Conservation (phyloP, 2,797 vertebrate species). For the Arrhamphus sclerolepis region DNA sequence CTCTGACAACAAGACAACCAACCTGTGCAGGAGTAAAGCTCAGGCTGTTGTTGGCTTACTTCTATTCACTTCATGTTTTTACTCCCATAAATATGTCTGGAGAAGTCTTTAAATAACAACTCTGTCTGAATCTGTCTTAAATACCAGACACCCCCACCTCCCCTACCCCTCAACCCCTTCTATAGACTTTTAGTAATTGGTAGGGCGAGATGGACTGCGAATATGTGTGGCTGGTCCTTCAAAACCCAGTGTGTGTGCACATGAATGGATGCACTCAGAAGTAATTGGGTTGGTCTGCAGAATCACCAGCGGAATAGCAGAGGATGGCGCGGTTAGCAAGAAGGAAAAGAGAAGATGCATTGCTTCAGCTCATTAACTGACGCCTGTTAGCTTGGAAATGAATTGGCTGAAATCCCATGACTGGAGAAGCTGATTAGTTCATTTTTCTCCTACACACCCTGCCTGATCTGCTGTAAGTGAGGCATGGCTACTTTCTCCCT, state of each 20-base stretch:
- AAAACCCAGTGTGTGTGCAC: conserved; percentile 35
- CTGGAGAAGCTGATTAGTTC: conserved; percentile 78
- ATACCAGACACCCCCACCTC: conserved; percentile 21
- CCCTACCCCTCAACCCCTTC: no score
- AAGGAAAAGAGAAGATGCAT: conserved; percentile 66
- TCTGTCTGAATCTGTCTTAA: conserved; percentile 23
- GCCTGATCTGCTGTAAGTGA: conserved; percentile 69
- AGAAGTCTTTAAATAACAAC: conserved; percentile 16
- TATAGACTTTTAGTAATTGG: conserved; percentile 33
- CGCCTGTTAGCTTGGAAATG: conserved; percentile 81
- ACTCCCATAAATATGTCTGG: conserved; percentile 20
- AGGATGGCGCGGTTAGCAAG: conserved; percentile 56
- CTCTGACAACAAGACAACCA: no score
- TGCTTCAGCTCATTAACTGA: conserved; percentile 83
- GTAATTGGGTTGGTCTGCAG: conserved; percentile 71
- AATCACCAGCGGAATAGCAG: conserved; percentile 64
- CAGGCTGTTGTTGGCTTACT: no score
- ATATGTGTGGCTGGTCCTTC: conserved; percentile 34
- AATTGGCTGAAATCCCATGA: conserved; percentile 80
- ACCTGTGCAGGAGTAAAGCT: no score
- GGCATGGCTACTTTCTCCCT: conserved; percentile 40
- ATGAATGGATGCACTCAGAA: conserved; percentile 42
- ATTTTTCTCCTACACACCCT: conserved; percentile 68
- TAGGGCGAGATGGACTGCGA: conserved; percentile 19
- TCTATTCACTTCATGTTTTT: conserved; percentile 17